These are phyloP conservation scores for Nyctibius grandis DNA, from an alignment of 2,797 vertebrate species.

Conservation along the genomic window DNA sequence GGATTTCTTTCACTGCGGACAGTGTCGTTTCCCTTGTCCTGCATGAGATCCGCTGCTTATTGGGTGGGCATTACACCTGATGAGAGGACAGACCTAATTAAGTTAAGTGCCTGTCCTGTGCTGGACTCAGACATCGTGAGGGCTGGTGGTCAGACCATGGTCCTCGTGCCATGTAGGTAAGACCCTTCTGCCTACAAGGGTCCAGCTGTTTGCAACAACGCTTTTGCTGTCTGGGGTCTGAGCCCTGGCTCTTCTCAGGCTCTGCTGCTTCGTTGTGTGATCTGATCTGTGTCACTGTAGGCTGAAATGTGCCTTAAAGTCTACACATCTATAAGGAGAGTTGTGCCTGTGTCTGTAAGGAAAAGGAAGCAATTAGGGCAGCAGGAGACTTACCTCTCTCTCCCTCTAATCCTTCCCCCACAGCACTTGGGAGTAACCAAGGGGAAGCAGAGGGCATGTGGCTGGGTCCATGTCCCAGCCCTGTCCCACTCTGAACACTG, in stretches of 20 bases:
- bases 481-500: rapidly evolving
- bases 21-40: not conserved
- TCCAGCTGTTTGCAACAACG: not conserved
- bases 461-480: not conserved
- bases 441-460: not conserved
- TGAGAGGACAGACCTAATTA: not conserved
- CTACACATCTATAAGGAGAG: not conserved
- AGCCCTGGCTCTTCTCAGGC: not conserved
- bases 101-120: not conserved
- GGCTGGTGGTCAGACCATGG: not conserved
- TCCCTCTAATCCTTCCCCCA: not conserved
- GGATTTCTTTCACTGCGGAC: not conserved
- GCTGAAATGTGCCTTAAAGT: not conserved
- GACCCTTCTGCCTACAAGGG: not conserved
- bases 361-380: not conserved
- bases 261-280: not conserved
- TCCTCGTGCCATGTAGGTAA: not conserved
- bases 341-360: not conserved
- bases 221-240: not conserved
- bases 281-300: not conserved
- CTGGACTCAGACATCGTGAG: not conserved
- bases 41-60: too few species aligned
- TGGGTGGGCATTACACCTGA: not conserved
- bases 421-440: not conserved
- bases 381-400: not conserved